Base-by-base conservation (phyloP, 2,888 invertebrate genomes). In the Tenthredo amoena region DNA sequence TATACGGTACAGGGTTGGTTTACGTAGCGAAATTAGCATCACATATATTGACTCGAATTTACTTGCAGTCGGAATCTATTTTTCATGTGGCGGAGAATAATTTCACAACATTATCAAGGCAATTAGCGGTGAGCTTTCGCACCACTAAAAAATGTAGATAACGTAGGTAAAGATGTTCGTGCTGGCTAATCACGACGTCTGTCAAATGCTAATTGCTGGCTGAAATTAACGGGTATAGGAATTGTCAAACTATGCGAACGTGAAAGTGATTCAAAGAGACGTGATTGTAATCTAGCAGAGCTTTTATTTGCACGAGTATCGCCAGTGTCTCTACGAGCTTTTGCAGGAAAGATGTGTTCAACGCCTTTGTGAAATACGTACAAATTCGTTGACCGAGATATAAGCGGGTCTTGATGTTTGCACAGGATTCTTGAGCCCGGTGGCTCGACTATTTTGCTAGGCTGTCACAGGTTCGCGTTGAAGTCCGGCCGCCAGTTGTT, bases 401-500 rank as follows among this genome's bases (percentile, higher is more conserved):
- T 85, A 68, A 65, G 71, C 43, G 50, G 79, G 62, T 85, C 40
- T 58, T 62, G 34, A 34, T 81, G 77, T 85, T 85, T 85, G 85
- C n/a, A 47, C 77, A 85, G 85, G 85, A 85, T 79, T 85, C 34
- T 71, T 34, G 77, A 85, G 62, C 40, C 62, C 34, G n/a, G 62
- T 62, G 12, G n/a, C 81, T 62, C 65, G 31, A 26, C 40, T 65
- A 65, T 79, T 85, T 65, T 21, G 47, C 65, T 81, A 12, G 58
- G 26, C 40, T 6, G 40, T 34, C 62, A 37, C 40, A 81, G 81
- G 81, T 62, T 50, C 31, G 81, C 47, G 43, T 12, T 50, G 18
- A 50, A 65, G 65, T 58, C 68, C 34, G n/a, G 26, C 43, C 43
- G 31, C 79, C 65, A 34, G 68, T 55, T 76, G 62, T 79, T 81